A percentile compares a stretch with the other conserved stretches of the same genome.
Conservation (phyloP, 35 echinoderm and acorn worm species). For the Ophiothrix spiculata region DNA sequence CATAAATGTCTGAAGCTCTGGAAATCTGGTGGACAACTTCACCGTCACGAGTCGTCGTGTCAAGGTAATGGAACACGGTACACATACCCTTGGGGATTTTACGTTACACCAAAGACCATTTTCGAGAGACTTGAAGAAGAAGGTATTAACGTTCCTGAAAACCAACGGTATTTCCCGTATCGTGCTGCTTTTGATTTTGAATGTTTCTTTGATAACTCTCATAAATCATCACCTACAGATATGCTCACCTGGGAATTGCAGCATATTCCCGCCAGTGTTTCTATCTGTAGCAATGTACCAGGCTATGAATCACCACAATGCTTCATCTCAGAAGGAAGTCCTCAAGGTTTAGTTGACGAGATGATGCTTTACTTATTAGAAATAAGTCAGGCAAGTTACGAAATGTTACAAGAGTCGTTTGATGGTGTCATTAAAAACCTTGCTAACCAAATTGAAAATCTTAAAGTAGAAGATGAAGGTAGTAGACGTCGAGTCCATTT, state of each 20-base stretch:
- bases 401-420: background rate
- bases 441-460: background rate
- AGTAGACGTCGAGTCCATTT: background rate
- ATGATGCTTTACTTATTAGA: slow-evolving; percentile 40
- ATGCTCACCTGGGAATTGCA: no score
- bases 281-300: slow-evolving; percentile 20
- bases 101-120: background rate
- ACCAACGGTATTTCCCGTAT: slow-evolving; percentile 10
- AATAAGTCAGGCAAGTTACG: slow-evolving; percentile 5
- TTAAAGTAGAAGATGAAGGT: background rate
- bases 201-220: no score
- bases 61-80: background rate
- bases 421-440: background rate
- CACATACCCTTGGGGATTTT: background rate
- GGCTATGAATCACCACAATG: slow-evolving; percentile 48
- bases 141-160: background rate
- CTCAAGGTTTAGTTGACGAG: slow-evolving; percentile 16
- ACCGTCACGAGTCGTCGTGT: background rate
- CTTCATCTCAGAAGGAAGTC: slow-evolving; percentile 29
- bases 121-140: slow-evolving; percentile 7
- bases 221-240: no score
- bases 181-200: slow-evolving; percentile 10
- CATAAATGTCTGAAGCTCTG: background rate
- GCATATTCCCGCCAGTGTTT: slow-evolving; percentile 22
- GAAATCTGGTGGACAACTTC: background rate